These are phyloP conservation scores for Hylyphantes graminicola DNA, from an alignment of 1,140 invertebrate genomes.

Conservation along the genomic window DNA sequence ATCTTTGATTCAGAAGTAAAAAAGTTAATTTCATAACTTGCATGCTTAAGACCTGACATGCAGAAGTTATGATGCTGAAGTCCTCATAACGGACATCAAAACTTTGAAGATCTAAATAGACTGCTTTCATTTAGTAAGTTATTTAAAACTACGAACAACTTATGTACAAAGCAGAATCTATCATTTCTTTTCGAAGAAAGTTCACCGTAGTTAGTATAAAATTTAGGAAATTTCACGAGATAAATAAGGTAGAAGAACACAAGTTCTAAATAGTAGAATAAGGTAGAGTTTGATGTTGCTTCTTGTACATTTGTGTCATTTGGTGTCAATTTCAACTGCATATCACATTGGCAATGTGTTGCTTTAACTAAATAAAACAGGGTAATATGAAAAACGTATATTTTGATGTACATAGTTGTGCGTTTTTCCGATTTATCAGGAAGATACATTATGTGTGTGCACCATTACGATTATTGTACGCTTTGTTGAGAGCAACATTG, in stretches of 20 bases:
- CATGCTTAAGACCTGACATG: too few relatives aligned
- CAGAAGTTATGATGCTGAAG: too few relatives aligned
- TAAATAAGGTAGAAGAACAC: background rate
- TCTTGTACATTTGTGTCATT: conserved; percentile 28
- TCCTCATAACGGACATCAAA: too few relatives aligned
- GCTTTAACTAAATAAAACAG: conserved; percentile 53
- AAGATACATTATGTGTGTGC: conserved; percentile 31
- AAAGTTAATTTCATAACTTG: too few relatives aligned
- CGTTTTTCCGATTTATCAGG: conserved; percentile 31
- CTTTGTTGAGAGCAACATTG: conserved; percentile 21
- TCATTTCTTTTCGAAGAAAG: background rate
- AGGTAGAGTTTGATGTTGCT: conserved; percentile 46
- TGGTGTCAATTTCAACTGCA: conserved; percentile 41
- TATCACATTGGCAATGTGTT: conserved; percentile 54
- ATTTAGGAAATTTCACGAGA: background rate
- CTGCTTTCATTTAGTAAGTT: too few relatives aligned
- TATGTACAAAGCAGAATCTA: background rate
- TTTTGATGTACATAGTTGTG: conserved; percentile 39
- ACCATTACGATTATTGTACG: conserved; percentile 2
- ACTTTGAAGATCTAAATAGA: too few relatives aligned
- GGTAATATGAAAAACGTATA: conserved; percentile 42
- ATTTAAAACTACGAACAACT: background rate
- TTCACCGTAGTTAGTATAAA: background rate
- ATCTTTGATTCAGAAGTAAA: too few relatives aligned
- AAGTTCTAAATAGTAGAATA: conserved; percentile 9